Evolutionary conservation across 2,113 vertebrate species (phyloP).

Genomic region (Sinosuthora webbiana): DNA sequence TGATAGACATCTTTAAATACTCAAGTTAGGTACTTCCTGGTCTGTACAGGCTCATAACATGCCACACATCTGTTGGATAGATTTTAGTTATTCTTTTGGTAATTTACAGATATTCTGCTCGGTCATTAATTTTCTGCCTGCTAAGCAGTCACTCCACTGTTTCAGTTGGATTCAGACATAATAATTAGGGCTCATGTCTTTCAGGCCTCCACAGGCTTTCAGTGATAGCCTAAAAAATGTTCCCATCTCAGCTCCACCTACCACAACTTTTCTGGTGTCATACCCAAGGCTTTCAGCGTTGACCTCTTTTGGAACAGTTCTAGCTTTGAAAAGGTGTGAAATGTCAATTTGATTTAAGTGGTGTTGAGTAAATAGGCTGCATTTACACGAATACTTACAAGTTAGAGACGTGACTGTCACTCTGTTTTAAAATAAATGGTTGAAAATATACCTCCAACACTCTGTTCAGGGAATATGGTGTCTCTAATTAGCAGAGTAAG

Average conservation of each 20-base stretch:
- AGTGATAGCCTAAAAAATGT: background rate
- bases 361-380: slow-evolving; percentile 31
- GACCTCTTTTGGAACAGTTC: background rate
- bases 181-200: background rate
- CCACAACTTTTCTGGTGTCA: background rate
- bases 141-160: background rate
- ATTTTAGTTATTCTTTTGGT: background rate
- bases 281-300: background rate
- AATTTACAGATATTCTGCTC: background rate
- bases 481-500: slow-evolving; percentile 68
- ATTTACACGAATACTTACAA: slow-evolving; percentile 40
- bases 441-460: background rate
- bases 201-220: background rate
- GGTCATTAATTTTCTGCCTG: background rate
- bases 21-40: background rate
- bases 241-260: background rate
- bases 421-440: slow-evolving; percentile 61
- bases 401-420: slow-evolving; percentile 28
- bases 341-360: slow-evolving; percentile 34
- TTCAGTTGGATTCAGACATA: background rate
- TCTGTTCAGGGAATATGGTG: slow-evolving; percentile 37
- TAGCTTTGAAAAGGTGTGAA: slow-evolving; percentile 50
- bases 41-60: background rate
- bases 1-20: background rate
- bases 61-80: background rate